Evolutionary conservation across 2,888 invertebrate genomes (phyloP).

Genomic region (Ferrisia virgata): DNA sequence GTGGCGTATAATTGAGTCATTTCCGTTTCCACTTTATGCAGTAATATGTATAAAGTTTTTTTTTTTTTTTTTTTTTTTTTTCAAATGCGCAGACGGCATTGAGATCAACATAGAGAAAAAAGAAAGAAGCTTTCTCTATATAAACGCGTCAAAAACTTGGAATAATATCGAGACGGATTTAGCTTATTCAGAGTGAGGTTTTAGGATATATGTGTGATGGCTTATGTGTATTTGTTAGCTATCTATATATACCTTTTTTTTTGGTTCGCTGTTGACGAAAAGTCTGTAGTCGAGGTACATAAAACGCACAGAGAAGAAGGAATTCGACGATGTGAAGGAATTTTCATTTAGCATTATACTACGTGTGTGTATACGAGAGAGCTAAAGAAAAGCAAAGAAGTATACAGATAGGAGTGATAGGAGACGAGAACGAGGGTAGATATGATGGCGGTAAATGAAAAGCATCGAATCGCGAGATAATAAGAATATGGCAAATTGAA

Average conservation of each 20-base stretch:
- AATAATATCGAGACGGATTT: not conserved
- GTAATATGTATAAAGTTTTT: constrained; percentile 15
- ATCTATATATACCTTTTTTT: not conserved
- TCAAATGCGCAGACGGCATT: not conserved
- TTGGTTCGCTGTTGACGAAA: not conserved
- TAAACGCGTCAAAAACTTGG: not conserved
- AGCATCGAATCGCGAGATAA: constrained; percentile 7
- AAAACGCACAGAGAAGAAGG: not conserved
- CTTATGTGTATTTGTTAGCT: not conserved
- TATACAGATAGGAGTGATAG: not conserved
- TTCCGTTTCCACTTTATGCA: constrained; percentile 36
- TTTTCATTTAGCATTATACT: not conserved
- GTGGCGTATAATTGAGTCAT: constrained; percentile 39
- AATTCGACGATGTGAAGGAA: not conserved
- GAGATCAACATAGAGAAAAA: no score
- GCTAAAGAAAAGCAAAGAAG: not conserved
- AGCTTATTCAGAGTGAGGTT: not conserved
- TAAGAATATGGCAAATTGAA: constrained; percentile 20
- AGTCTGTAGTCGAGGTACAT: not conserved
- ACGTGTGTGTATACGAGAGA: not conserved
- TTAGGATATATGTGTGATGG: not conserved
- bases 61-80: not conserved
- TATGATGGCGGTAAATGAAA: not conserved
- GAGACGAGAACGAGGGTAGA: not conserved
- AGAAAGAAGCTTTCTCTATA: not conserved